A percentile compares a stretch with the other conserved stretches of the same genome.
Conservation (phyloP, 1,140 invertebrate genomes). For the Catajapyx aquilonaris region DNA sequence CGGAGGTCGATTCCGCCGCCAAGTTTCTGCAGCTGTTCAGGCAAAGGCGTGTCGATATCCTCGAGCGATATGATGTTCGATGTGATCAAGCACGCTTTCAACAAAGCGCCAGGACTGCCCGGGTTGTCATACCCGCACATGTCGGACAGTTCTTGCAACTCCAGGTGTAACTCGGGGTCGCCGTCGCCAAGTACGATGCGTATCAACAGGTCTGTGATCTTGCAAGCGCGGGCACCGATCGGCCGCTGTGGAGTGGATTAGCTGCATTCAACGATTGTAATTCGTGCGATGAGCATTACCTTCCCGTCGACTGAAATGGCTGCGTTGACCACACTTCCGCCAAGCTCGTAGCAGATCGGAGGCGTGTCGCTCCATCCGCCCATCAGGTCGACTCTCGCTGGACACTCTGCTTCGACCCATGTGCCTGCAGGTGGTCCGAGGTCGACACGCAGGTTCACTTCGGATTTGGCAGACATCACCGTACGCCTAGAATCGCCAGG, state of each 20-base stretch:
- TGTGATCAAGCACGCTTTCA: slow-evolving; percentile 27
- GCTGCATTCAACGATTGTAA: not conserved
- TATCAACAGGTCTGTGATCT: slow-evolving; percentile 14
- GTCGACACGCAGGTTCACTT: not conserved
- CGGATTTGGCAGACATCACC: slow-evolving; percentile 5
- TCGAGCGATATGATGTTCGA: slow-evolving; percentile 20
- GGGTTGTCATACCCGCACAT: slow-evolving; percentile 26
- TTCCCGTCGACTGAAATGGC: slow-evolving; percentile 17
- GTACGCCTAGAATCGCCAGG: too few species aligned
- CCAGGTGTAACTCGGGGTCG: slow-evolving; percentile 12
- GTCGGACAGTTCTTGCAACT: slow-evolving; percentile 18
- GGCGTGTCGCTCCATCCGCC: slow-evolving; percentile 34
- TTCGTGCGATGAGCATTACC: too few species aligned
- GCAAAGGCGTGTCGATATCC: too few species aligned
- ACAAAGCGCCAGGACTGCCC: slow-evolving; percentile 22
- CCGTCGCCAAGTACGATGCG: slow-evolving; percentile 13
- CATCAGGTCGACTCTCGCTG: slow-evolving; percentile 27
- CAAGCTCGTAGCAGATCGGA: slow-evolving; percentile 31
- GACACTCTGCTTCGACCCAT: slow-evolving; percentile 25
- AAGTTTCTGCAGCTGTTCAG: slow-evolving; percentile 13
- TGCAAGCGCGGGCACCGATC: slow-evolving; percentile 23
- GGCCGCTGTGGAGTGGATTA: slow-evolving; percentile 18
- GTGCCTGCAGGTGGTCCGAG: slow-evolving; percentile 11
- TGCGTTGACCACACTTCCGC: slow-evolving; percentile 26
- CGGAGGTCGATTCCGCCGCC: slow-evolving; percentile 25